Evolutionary conservation across 2,888 invertebrate genomes (phyloP), one percentile per base, ranked within the genome.

Genomic region (Tricholauxania praeusta): DNA sequence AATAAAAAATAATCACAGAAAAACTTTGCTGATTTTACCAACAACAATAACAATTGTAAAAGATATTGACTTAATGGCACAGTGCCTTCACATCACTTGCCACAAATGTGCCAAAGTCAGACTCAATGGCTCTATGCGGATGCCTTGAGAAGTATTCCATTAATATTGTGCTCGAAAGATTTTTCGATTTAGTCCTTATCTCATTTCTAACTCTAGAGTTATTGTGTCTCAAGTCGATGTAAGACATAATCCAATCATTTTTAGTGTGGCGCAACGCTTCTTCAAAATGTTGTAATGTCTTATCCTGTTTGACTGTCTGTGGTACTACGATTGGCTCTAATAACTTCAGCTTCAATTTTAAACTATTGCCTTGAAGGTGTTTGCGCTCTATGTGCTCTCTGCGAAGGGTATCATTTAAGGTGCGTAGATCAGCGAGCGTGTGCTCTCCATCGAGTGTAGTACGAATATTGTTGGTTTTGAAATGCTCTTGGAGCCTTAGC

Each of bases 401-500:
- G 48, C 89, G 88, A 7, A 39, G 39, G 1, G 39, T 10, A 39
- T 39, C 39, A 39, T 10, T 39, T 39, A 39, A 39, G 10, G 2
- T 10, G 39, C 39, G 39, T 39, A 39, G 39, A 39, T 39, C 39
- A 7, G 10, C 39, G 10, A 28, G 90, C 80, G 51, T 89, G 39
- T 39, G 39, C 8, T 39, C 39, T 10, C 39, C 7, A 39, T 39
- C 39, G 10, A 6, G 39, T 39, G 39, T 39, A 1, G 7, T 53
- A 83, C 62, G 80, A 80, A 5, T 14, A 15, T 73, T 80, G 49
- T 80, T 87, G 28, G 66, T 78, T 62, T 80, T 79, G 83, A 96
- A 96, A 51, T 97, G 89, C 80, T 95, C 94, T 80, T 97, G 96
- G 75, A 96, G 92, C 74, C 97, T 89, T 74, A 95, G 94, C 12